Evolutionary conservation across 2,113 vertebrate species (phyloP), one percentile per base, ranked within the genome.

Genomic region (Nannospalax galili): DNA sequence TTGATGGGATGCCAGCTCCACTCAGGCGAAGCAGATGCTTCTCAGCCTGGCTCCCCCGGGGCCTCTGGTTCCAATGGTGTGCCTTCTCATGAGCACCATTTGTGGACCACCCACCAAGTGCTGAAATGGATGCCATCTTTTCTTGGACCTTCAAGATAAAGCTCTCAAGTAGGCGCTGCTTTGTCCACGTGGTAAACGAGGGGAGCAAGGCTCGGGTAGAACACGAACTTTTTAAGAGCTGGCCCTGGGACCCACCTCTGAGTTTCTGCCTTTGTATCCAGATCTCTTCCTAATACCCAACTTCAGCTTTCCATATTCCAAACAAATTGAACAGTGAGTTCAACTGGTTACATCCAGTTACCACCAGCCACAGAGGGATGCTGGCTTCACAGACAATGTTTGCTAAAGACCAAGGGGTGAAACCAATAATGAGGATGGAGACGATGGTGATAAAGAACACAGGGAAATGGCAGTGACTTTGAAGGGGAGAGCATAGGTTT

Each of bases 51-150:
- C 12, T 79, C 22, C 90, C 67, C 17, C 15, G 0, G 32, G 82
- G 37, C 16, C 74, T 87, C 87, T 35, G 30, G 1, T 62, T n/a
- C 17, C 5, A 62, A 19, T 0, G 1, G 37, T 30, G 52, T 17
- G 22, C 40, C 11, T 85, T 30, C 92, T 35, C 60, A 4, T 7
- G 64, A 7, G 4, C 30, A 16, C 74, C 24, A 22, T 56, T 11
- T 32, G 60, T 35, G 7, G 77, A 52, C 28, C n/a, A 8, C 10
- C 2, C 0, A 0, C 48, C 4, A 3, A 0, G 17, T 0, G 0
- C 86, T 72, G 30, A 10, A 10, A 30, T 0, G 15, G 7, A 3
- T 5, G 16, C 52, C 20, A 40, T 10, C 64, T 79, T 35, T 1
- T 1, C 32, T 52, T 52, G 58, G 56, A n/a, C 20, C 65, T 77